phyloP scores from a whole-genome alignment of 2,888 invertebrate genomes.

The Agrochola lota region DNA sequence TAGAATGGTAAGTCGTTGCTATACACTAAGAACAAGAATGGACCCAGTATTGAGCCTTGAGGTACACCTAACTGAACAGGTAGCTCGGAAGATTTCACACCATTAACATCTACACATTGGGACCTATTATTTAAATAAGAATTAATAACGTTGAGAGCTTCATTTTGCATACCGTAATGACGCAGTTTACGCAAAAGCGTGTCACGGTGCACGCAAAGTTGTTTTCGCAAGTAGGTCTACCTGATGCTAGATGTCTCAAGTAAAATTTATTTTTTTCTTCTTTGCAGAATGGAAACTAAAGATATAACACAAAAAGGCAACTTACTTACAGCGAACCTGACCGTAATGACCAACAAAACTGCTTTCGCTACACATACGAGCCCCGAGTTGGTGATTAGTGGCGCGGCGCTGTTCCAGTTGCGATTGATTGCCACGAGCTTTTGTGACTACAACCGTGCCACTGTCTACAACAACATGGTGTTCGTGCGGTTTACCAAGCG shows the following conservation, averaged over 20 bases:
- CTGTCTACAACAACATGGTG: conserved; percentile 67
- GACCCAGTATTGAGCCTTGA: too few species aligned
- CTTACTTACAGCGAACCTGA: conserved; percentile 66
- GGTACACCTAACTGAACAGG: too few species aligned
- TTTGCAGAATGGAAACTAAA: conserved; percentile 71
- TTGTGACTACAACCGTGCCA: too few species aligned
- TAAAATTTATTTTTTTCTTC: conserved; percentile 21
- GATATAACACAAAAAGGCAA: conserved; percentile 71
- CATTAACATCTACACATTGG: too few species aligned
- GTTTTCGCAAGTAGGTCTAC: neutral
- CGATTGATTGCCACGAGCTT: conserved; percentile 63
- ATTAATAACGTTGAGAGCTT: too few species aligned
- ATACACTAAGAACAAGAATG: too few species aligned
- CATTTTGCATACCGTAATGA: too few species aligned
- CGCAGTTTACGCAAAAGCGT: too few species aligned
- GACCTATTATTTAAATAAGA: too few species aligned
- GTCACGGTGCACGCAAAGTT: too few species aligned
- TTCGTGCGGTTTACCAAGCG: conserved; percentile 72
- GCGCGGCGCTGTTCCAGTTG: conserved; percentile 70
- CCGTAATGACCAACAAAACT: conserved; percentile 68
- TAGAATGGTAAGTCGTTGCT: too few species aligned
- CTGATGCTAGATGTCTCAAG: neutral
- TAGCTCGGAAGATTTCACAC: too few species aligned
- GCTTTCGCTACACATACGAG: conserved; percentile 69
- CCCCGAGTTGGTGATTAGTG: conserved; percentile 70